Evolutionary conservation across 2,888 invertebrate genomes (phyloP), one percentile per base, ranked within the genome.

Genomic region (Pachliopta kotzebuea): DNA sequence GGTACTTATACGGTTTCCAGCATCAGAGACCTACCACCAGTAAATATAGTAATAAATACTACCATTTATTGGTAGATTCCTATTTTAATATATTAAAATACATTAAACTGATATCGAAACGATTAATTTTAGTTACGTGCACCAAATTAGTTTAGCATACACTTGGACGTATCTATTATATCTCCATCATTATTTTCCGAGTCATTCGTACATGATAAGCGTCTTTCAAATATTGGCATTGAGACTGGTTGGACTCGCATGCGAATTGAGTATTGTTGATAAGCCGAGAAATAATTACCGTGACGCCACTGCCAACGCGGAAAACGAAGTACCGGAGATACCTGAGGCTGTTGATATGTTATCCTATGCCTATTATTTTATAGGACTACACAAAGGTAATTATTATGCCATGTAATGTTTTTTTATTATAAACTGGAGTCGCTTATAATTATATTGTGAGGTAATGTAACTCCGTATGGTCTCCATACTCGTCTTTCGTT

Each of bases 351-450:
- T 92, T 56, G 96, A 96, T 75, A 94, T 96, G 9, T 88, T 96
- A 72, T 94, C 95, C 71, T 98, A 98, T 80, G 90, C 94, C 2
- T 96, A 95, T 80, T 96, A 95, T 80, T 97, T 96, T 80, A 94
- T 96, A 76, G 98, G 98, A 65, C 92, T 98, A 56, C 93, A 98
- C 72, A 97, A 96, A 88, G 98, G 97, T 96, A 86, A 73, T 56
- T 18, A 54, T 14, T 54, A 18, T n/a, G 6, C 2, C 11, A 3
- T 37, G 14, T 37, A 37, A 37, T 1, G 14, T 14, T 37, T 1
- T 14, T 37, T 37, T 6, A 42, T 45, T n/a, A n/a, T 14, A 45
- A 45, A 45, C 45, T 4, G 14, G 9, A 45, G 7, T 45, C 18
- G n/a, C 45, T n/a, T 4, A n/a, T 6, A 6, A 45, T 45, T 4